Base-by-base conservation (phyloP, 2,888 invertebrate genomes). In the Melanostoma mellinum region DNA sequence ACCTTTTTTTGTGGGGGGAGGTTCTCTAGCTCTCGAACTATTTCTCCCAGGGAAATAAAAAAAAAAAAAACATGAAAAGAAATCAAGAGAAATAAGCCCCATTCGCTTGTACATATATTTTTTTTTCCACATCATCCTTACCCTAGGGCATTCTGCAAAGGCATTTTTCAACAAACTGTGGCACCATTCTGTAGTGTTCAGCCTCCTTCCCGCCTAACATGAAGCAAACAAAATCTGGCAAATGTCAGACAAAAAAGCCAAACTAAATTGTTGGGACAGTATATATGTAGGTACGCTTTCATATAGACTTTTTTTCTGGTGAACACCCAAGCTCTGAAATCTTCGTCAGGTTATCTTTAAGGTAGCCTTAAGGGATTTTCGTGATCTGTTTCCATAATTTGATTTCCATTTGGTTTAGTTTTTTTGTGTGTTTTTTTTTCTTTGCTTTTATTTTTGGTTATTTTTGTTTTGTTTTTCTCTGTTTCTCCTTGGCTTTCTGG, bases 361-460 rank as follows among this genome's bases (percentile, higher is more conserved):
- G 55, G 55, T 56, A 77, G 50, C 81, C 77, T 68, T 50, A 52
- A 63, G 81, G 77, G 68, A 82, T 56, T 77, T 82, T 73, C 81
- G 77, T 82, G 81, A 82, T 82, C 72, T 82, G 81, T 56, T 77
- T 77, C 72, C 81, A 82, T 82, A 82, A 82, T 82, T 82, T 77
- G 63, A 77, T 77, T 82, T 72, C 67, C 52, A 77, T 77, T 82
- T 73, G 72, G 76, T 67, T 77, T 73, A 61, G 48, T 60, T 61
- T 79, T 55, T 9, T 77, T 35, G n/a, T 20, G 20, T 20, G 20
- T 20, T 20, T 3, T 61, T 61, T 6, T 20, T 3, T 61, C 55
- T 6, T 4, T 58, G 6, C 36, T 65, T 10, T 58, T 10, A 3
- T 58, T 71, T 40, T 71, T 36, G 30, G 58, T 4, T 40, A 20